phyloP scores from a whole-genome alignment of 92 coral and sea anemone genomes.

The Montipora capitata region DNA sequence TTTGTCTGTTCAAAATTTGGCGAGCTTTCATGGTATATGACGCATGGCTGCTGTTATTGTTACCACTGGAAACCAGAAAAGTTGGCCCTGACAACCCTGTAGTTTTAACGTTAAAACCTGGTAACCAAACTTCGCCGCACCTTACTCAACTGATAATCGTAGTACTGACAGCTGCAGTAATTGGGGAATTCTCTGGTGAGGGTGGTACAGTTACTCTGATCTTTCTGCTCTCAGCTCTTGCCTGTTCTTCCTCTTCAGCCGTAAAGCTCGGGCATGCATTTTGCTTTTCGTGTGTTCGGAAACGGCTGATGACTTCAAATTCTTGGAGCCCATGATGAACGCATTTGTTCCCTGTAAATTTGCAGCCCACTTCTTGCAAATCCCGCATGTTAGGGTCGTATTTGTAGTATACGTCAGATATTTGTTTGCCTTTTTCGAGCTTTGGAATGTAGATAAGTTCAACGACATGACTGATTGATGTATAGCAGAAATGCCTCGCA shows the following conservation, averaged over 20 bases:
- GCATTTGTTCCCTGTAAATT: conserved; percentile 49
- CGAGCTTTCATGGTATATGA: too few relatives aligned
- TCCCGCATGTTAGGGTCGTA: conserved; percentile 34
- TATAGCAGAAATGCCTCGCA: neutral
- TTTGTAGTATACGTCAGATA: conserved; percentile 33
- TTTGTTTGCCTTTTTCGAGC: too few relatives aligned
- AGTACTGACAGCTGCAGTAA: conserved; percentile 56
- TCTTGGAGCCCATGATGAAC: conserved; percentile 59
- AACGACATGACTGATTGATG: neutral
- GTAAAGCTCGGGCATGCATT: conserved; percentile 67
- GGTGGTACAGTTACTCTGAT: conserved; percentile 57
- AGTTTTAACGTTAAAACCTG: too few relatives aligned
- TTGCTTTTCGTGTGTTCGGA: conserved; percentile 65
- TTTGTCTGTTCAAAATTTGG: too few relatives aligned
- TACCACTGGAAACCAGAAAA: too few relatives aligned
- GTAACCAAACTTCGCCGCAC: too few relatives aligned
- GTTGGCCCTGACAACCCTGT: too few relatives aligned
- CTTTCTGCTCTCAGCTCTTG: conserved; percentile 75
- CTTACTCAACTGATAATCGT: too few relatives aligned
- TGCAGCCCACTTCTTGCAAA: conserved; percentile 35
- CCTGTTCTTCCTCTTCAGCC: conserved; percentile 70
- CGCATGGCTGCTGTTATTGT: too few relatives aligned
- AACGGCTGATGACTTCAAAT: conserved; percentile 71
- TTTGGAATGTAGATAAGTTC: neutral
- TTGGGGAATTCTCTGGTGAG: conserved; percentile 70